These are phyloP conservation scores for Prietella phreatophila DNA, from an alignment of 2,113 vertebrate species.

Conservation along the genomic window DNA sequence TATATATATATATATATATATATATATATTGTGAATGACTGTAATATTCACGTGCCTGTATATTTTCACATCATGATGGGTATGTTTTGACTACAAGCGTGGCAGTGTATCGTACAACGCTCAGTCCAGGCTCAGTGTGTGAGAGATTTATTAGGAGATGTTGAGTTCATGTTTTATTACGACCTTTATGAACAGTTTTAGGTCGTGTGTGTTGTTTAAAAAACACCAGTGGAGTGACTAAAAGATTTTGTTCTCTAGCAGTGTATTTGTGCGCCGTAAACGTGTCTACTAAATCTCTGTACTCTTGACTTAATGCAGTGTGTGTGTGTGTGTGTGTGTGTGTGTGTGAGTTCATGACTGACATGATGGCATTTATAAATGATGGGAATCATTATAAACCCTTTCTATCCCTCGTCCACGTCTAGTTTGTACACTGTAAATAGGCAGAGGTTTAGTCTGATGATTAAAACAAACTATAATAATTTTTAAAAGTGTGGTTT, in stretches of 20 bases:
- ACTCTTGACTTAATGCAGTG: constrained; percentile 62
- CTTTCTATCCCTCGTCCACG: constrained; percentile 77
- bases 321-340: constrained; percentile 54
- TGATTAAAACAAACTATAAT: constrained; percentile 71
- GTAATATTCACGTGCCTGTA: not conserved
- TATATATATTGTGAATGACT: not conserved
- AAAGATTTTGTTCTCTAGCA: constrained; percentile 22
- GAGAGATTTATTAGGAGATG: not conserved
- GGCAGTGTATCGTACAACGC: not conserved
- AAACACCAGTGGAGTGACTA: not conserved
- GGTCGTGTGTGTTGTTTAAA: not conserved
- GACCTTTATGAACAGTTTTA: not conserved
- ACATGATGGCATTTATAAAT: constrained; percentile 74
- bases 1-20: too few relatives aligned
- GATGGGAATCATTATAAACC: constrained; percentile 76
- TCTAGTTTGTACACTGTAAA: constrained; percentile 81
- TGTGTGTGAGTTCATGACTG: constrained; percentile 64
- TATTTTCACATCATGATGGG: not conserved
- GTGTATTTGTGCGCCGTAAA: constrained; percentile 52
- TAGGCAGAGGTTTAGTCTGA: constrained; percentile 70
- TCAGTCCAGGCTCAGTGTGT: not conserved
- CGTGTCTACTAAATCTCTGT: constrained; percentile 43
- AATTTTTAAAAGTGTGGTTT: constrained; percentile 76
- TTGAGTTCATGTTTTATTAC: not conserved
- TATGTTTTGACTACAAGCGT: not conserved